phyloP scores from a whole-genome alignment of 2,888 invertebrate species.

The Scaptomyza flava region DNA sequence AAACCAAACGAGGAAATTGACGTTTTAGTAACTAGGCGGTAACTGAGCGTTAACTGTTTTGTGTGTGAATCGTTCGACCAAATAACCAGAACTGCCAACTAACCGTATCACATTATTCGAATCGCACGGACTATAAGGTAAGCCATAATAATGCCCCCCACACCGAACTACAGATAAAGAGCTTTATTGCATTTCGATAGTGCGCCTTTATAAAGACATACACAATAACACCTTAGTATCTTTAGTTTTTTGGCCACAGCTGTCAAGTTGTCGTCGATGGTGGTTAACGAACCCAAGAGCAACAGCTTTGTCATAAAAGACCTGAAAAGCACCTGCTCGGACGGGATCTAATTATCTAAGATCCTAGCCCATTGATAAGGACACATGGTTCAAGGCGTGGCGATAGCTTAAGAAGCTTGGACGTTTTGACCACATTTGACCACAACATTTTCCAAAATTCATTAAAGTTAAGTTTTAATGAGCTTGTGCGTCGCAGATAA shows the following conservation, averaged over 20 bases:
- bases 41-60: neutral
- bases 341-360: conserved; percentile 1
- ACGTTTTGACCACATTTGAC: neutral
- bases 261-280: conserved; percentile 4
- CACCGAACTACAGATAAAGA: conserved; percentile 44
- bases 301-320: neutral
- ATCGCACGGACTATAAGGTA: conserved; percentile 18
- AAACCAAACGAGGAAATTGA: conserved; percentile 14
- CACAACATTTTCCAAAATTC: neutral
- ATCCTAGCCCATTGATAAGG: conserved; percentile 23
- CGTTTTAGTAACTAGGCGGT: neutral
- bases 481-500: neutral
- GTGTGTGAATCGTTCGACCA: conserved; percentile 20
- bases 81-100: conserved; percentile 46
- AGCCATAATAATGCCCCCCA: conserved; percentile 40
- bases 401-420: conserved; percentile 1
- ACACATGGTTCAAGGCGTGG: neutral
- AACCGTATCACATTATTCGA: conserved; percentile 36
- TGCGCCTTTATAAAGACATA: conserved; percentile 4
- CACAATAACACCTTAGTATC: conserved; percentile 10
- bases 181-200: conserved; percentile 55
- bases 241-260: neutral
- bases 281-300: neutral
- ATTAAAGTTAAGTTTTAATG: neutral
- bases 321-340: neutral